phyloP scores from a whole-genome alignment of 2,888 invertebrate species.

The Phlogophora meticulosa region DNA sequence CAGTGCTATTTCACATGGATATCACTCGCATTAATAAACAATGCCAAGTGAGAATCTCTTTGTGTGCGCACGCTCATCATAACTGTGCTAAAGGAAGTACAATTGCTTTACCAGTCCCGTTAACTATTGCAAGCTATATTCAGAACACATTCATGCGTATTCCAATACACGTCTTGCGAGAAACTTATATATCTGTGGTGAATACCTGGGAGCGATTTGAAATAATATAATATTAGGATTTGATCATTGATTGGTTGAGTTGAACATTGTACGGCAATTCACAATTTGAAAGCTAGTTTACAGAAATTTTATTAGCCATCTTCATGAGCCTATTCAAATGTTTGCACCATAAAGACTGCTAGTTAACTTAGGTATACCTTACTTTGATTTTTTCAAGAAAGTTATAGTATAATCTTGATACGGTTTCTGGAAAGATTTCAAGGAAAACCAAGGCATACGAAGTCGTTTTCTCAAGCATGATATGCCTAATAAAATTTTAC shows the following conservation, averaged over 20 bases:
- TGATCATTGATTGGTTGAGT: not conserved
- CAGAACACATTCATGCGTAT: slow-evolving; percentile 46
- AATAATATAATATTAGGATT: not conserved
- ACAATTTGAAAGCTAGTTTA: not conserved
- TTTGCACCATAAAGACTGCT: too few relatives aligned
- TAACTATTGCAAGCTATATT: slow-evolving; percentile 66
- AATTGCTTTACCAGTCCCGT: slow-evolving; percentile 82
- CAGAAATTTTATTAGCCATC: not conserved
- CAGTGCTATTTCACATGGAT: slow-evolving; percentile 67
- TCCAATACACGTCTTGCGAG: slow-evolving; percentile 37
- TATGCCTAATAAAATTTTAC: not conserved
- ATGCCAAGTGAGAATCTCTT: slow-evolving; percentile 80
- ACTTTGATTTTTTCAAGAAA: too few relatives aligned
- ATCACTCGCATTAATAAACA: slow-evolving; percentile 74
- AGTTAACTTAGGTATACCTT: too few relatives aligned
- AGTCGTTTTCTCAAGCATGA: not conserved
- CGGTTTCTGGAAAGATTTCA: not conserved
- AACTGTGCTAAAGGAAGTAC: slow-evolving; percentile 85
- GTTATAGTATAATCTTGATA: not conserved
- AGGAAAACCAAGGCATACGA: not conserved
- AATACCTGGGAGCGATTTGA: slow-evolving; percentile 9
- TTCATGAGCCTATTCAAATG: not conserved
- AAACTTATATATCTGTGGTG: slow-evolving; percentile 13
- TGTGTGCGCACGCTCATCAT: slow-evolving; percentile 76
- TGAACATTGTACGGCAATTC: too few relatives aligned